Evolutionary conservation across 2,888 invertebrate genomes (phyloP).

Genomic region (Venustoraphidia nigricollis): DNA sequence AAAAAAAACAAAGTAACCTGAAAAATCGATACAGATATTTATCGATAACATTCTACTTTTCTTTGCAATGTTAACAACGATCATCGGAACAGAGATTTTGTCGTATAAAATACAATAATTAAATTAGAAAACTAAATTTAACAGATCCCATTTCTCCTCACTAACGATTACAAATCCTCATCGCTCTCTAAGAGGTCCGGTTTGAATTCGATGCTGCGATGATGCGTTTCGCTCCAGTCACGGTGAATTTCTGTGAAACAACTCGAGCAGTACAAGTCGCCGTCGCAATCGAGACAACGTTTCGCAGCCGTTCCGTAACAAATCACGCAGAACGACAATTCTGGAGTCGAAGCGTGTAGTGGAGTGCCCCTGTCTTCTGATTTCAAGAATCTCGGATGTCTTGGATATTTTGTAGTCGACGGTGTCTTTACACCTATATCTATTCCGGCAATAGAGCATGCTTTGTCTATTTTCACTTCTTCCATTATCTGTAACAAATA

Average conservation of each 20-base stretch:
- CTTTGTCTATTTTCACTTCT: conserved; percentile 31
- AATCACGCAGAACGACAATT: conserved; percentile 70
- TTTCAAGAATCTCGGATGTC: conserved; percentile 5
- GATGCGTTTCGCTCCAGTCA: conserved; percentile 25
- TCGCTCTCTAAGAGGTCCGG: not conserved
- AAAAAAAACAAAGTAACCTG: too few species aligned
- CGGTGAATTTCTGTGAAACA: conserved; percentile 59
- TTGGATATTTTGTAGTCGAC: conserved; percentile 5
- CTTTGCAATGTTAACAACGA: too few species aligned
- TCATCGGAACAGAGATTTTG: too few species aligned
- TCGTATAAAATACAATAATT: too few species aligned
- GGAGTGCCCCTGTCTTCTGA: conserved; percentile 7
- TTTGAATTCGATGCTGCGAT: conserved; percentile 21
- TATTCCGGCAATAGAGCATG: conserved; percentile 17
- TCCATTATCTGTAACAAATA: conserved; percentile 24
- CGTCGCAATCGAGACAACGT: conserved; percentile 60
- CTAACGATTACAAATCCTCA: too few species aligned
- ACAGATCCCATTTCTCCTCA: too few species aligned
- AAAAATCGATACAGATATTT: too few species aligned
- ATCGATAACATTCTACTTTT: too few species aligned
- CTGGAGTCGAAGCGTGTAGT: conserved; percentile 22
- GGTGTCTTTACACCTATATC: conserved; percentile 9
- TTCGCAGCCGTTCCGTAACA: conserved; percentile 68
- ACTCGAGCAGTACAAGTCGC: conserved; percentile 61
- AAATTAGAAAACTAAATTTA: too few species aligned